Conservation (phyloP, 1,140 invertebrate genomes). For the Ceratoteleas bidentatus region DNA sequence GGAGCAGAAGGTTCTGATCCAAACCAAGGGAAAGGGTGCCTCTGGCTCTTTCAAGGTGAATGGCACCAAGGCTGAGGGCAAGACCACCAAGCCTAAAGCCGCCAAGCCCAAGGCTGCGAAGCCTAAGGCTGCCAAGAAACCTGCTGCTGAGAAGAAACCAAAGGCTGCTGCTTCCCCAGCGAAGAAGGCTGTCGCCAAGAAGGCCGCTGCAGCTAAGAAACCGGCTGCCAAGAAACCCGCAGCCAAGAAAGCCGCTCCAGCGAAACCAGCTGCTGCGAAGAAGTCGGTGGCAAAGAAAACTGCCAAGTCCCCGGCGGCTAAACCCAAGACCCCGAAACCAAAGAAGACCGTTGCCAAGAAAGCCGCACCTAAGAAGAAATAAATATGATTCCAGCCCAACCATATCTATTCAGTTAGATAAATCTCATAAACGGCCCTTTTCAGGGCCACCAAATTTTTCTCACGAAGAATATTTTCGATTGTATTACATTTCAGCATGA, state of each 20-base stretch:
- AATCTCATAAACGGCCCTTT: background rate
- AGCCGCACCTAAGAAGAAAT: background rate
- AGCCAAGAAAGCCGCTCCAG: background rate
- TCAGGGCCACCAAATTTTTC: constrained; percentile 1
- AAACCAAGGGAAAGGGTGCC: background rate
- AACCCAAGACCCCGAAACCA: background rate
- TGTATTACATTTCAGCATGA: background rate
- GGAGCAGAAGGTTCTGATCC: background rate
- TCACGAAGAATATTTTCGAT: background rate
- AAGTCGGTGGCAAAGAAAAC: background rate
- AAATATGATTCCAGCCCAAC: background rate
- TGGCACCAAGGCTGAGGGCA: background rate
- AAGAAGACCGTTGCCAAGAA: constrained; percentile 1
- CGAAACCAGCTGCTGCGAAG: background rate
- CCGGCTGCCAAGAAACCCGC: background rate
- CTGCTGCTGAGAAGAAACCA: background rate
- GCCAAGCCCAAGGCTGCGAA: background rate
- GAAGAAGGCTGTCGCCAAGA: constrained; percentile 1
- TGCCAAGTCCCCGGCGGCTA: background rate
- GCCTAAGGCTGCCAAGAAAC: background rate
- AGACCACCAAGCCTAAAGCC: background rate
- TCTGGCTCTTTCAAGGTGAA: background rate
- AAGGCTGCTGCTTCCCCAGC: background rate
- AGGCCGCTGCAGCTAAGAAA: background rate
- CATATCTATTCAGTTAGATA: constrained; percentile 2